Evolutionary conservation across 1,140 invertebrate genomes (phyloP), one percentile per base, ranked within the genome.

Genomic region (Megathymus violae): DNA sequence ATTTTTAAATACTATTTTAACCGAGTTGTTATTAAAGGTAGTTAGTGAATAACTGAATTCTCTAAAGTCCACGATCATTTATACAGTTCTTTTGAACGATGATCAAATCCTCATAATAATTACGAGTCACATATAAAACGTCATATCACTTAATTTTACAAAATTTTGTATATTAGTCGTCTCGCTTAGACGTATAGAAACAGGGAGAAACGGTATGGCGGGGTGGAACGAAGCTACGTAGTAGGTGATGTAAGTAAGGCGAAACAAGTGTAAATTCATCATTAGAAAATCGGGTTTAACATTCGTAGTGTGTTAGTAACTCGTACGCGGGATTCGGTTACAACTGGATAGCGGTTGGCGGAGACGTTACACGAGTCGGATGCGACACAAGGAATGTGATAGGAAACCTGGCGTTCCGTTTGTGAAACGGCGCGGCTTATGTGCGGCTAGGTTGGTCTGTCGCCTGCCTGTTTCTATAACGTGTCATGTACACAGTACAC

Each of bases 1-100:
- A 81, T 82, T 88, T 88, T 85, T 78, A 86, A 87, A 88, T 78
- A 81, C 81, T 88, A 86, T 88, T 86, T 88, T 90, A 89, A 88
- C 77, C 84, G 78, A 75, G 82, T 87, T 88, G 85, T 87, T 90
- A 88, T 85, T 81, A 82, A 86, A 58, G 76, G 80, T 89, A 89
- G 87, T 80, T 90, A 90, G 88, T 86, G 80, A 87, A 90, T 88
- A 85, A 83, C 81, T 86, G 82, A 83, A 84, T 79, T 86, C 78
- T 83, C 80, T 86, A 80, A 82, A 82, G 85, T 89, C 84, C 87
- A 85, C 82, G 80, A 80, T 88, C 83, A 83, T 87, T 76, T 82
- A 81, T 82, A 88, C 71, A 74, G 87, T 89, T 89, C 87, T 89
- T 89, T 89, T 89, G 87, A 89, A 89, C 87, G 67, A 74, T 80